phyloP scores from a whole-genome alignment of 1,140 invertebrate species.

The Platorchestia sp. region DNA sequence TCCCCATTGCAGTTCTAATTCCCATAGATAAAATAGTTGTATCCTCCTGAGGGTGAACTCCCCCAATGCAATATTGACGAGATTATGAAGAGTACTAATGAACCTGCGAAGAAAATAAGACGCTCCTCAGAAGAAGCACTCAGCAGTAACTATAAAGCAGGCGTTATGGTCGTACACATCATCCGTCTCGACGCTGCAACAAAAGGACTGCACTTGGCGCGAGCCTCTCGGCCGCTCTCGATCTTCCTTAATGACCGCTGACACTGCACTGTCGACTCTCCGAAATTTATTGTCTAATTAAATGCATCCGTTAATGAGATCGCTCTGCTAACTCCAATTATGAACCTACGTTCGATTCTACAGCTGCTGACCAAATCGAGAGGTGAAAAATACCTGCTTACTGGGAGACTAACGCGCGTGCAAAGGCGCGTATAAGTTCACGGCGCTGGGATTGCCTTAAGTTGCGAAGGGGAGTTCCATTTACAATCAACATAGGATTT shows the following conservation, averaged over 20 bases:
- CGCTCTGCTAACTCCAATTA: neutral
- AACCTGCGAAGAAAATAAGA: neutral
- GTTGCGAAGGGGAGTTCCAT: no score
- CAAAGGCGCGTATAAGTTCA: neutral
- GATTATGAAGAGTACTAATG: neutral
- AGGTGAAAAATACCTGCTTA: neutral
- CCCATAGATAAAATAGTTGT: no score
- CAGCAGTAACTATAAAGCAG: neutral
- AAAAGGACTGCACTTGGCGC: neutral
- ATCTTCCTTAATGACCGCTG: neutral
- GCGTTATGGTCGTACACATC: neutral
- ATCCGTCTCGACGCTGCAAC: neutral
- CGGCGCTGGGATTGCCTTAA: neutral
- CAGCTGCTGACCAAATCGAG: neutral
- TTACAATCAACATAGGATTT: no score
- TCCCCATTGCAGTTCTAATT: neutral
- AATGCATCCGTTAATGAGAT: constrained; percentile 8
- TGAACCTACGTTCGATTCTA: neutral
- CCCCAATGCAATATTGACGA: neutral
- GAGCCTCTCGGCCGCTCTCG: neutral
- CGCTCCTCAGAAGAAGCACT: neutral
- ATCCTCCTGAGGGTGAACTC: neutral
- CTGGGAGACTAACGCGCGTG: neutral
- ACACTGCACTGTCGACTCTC: neutral
- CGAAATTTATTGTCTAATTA: neutral